phyloP scores from a whole-genome alignment of 2,888 invertebrate species.

The Tigriopus californicus region DNA sequence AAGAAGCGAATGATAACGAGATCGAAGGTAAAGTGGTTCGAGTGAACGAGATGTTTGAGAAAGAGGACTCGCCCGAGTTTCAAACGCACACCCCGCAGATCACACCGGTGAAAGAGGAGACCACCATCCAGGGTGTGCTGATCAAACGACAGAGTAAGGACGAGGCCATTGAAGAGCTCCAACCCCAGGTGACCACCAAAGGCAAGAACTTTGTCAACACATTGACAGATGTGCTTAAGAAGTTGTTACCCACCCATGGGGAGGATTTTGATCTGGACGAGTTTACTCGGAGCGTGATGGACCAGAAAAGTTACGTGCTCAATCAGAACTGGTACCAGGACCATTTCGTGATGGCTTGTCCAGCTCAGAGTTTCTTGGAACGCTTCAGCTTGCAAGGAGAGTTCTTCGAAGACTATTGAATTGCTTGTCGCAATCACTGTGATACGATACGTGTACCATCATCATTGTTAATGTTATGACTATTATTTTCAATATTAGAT shows the following conservation, averaged over 20 bases:
- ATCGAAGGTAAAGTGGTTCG: background rate
- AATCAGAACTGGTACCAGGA: slow-evolving; percentile 40
- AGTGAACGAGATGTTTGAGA: no score
- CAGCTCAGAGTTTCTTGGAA: slow-evolving; percentile 58
- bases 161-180: slow-evolving; percentile 20
- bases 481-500: no score
- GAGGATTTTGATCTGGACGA: slow-evolving; percentile 47
- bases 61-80: background rate
- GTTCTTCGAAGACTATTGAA: slow-evolving; percentile 34
- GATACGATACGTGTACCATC: no score
- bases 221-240: slow-evolving; percentile 18
- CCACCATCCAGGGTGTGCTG: background rate
- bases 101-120: no score
- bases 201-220: slow-evolving; percentile 25
- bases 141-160: slow-evolving; percentile 21
- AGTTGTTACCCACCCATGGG: background rate
- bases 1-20: background rate
- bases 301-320: slow-evolving; percentile 39
- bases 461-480: no score
- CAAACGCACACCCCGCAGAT: no score
- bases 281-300: slow-evolving; percentile 47
- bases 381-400: slow-evolving; percentile 59
- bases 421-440: no score
- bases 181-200: slow-evolving; percentile 21
- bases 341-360: slow-evolving; percentile 52